These are phyloP conservation scores for Drosophila birchii DNA, from an alignment of 2,888 invertebrate genomes.

Conservation along the genomic window DNA sequence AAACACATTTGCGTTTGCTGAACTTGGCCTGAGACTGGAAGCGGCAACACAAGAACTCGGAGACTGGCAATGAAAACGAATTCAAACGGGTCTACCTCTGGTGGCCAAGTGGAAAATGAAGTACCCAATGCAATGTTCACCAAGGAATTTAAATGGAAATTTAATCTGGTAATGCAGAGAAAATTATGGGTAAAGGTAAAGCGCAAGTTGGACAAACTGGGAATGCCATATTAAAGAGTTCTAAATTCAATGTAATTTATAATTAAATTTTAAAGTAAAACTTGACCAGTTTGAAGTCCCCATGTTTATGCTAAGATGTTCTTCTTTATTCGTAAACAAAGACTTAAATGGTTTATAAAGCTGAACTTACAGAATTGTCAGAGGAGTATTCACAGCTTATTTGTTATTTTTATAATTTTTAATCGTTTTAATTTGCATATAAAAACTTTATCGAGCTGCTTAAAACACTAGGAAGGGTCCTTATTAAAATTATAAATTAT, in stretches of 20 bases:
- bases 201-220: neutral
- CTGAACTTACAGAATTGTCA: neutral
- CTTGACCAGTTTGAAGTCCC: neutral
- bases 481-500: neutral
- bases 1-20: conserved; percentile 14
- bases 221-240: neutral
- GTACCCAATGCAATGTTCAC: conserved; percentile 33
- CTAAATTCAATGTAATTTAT: neutral
- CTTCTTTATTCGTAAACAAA: neutral
- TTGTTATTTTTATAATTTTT: neutral
- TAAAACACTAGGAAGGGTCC: neutral
- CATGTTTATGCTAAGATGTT: too few species aligned
- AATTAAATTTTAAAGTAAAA: neutral
- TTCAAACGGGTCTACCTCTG: conserved; percentile 26
- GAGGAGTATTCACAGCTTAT: neutral
- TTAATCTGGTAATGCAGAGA: conserved; percentile 33
- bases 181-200: neutral
- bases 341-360: neutral
- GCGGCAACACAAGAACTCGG: conserved; percentile 1
- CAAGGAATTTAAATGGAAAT: conserved; percentile 45
- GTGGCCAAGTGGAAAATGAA: conserved; percentile 22
- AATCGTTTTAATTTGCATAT: neutral
- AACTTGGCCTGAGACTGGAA: neutral
- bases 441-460: neutral
- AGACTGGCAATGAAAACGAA: conserved; percentile 22